Evolutionary conservation across 2,888 invertebrate species (phyloP).

Genomic region (Aradus depressus): DNA sequence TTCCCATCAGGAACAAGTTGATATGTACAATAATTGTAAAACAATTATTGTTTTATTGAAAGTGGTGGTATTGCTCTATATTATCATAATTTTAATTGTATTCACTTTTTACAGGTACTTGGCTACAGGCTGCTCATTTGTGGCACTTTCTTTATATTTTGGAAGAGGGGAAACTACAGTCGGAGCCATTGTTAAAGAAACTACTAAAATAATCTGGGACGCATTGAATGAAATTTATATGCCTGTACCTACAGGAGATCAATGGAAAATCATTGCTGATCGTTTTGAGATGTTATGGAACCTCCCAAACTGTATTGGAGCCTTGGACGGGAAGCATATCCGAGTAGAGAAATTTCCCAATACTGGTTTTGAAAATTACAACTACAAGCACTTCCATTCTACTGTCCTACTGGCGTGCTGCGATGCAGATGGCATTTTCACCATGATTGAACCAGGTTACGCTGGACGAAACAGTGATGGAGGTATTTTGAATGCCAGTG

Average conservation of each 20-base stretch:
- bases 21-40: no score
- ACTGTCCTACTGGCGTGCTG: slow-evolving; percentile 32
- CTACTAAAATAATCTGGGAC: no score
- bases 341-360: slow-evolving; percentile 5
- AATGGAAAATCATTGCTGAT: background rate
- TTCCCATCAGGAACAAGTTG: no score
- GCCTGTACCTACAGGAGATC: no score
- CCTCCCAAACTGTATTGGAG: background rate
- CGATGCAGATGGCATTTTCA: slow-evolving; percentile 34
- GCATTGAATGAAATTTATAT: no score
- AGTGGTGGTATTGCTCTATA: no score
- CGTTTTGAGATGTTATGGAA: slow-evolving; percentile 1
- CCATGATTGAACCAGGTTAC: slow-evolving; percentile 32
- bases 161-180: slow-evolving; percentile 29
- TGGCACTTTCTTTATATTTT: slow-evolving; percentile 26
- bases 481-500: slow-evolving; percentile 30
- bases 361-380: slow-evolving; percentile 11
- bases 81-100: no score
- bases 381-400: slow-evolving; percentile 31
- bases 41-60: no score
- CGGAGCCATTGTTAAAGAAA: slow-evolving; percentile 32
- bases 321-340: slow-evolving; percentile 2
- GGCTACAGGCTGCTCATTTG: slow-evolving; percentile 27
- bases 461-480: slow-evolving; percentile 34
- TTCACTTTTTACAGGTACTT: slow-evolving; percentile 31